Percentiles rank a stretch among this genome's conserved stretches.
Conservation (phyloP, 2,113 vertebrate species). For the Lophura nycthemera region DNA sequence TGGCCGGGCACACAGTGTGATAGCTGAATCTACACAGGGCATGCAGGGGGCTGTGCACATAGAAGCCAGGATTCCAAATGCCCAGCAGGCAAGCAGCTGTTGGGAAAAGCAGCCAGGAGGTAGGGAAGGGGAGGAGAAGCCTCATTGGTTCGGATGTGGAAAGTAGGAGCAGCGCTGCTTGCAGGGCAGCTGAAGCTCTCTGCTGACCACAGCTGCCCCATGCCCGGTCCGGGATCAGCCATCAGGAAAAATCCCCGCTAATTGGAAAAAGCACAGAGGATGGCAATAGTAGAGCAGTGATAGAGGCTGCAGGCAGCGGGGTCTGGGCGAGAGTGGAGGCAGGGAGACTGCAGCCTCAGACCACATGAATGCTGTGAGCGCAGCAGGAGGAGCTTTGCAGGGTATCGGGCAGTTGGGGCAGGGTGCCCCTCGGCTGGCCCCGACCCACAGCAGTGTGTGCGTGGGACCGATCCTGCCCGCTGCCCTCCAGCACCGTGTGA, state of each 20-base stretch:
- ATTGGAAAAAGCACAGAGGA: not conserved
- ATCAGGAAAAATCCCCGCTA: slow-evolving; percentile 36
- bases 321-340: not conserved
- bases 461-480: not conserved
- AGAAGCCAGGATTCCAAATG: too few relatives aligned
- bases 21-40: accelerated
- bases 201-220: not conserved
- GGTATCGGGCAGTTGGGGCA: not conserved
- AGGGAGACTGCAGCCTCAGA: not conserved
- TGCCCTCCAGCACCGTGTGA: not conserved
- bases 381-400: not conserved
- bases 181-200: not conserved
- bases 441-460: not conserved
- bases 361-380: not conserved
- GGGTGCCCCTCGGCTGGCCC: not conserved
- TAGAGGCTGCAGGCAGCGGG: not conserved
- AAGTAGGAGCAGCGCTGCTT: not conserved
- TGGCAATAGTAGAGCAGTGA: not conserved
- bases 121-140: not conserved
- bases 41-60: too few relatives aligned
- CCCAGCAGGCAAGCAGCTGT: too few relatives aligned
- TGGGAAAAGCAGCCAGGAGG: too few relatives aligned
- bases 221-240: not conserved
- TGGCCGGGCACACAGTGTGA: not conserved
- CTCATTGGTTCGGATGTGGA: not conserved